Evolutionary conservation across 2,113 vertebrate genomes (phyloP).

Genomic region (Macquaria australasica): DNA sequence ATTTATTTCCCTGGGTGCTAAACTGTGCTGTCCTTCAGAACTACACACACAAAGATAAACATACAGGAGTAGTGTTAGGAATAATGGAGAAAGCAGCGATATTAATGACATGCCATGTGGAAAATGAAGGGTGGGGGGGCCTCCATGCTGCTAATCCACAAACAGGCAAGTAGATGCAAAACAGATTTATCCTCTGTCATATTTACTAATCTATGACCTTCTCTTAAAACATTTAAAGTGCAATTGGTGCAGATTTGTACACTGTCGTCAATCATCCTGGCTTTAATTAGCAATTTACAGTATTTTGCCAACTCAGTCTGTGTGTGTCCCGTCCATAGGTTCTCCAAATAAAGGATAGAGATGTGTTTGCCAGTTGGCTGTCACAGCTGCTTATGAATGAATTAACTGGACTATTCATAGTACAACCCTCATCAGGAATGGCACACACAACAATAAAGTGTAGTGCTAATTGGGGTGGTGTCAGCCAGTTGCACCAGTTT

Average conservation of each 20-base stretch:
- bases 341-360: conserved; percentile 31
- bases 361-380: conserved; percentile 42
- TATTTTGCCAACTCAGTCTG: conserved; percentile 12
- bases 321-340: background rate
- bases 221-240: background rate
- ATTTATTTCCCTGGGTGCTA: conserved; percentile 36
- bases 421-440: conserved; percentile 5
- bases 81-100: conserved; percentile 20
- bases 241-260: background rate
- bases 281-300: background rate
- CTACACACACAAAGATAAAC: conserved; percentile 4
- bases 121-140: background rate
- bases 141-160: background rate
- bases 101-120: conserved; percentile 28
- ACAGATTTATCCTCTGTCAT: conserved; percentile 1
- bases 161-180: conserved; percentile 21
- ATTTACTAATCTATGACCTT: background rate
- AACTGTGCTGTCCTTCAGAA: conserved; percentile 27
- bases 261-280: background rate
- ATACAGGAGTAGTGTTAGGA: background rate
- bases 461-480: background rate
- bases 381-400: conserved; percentile 52
- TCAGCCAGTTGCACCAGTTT: background rate
- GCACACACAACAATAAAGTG: conserved; percentile 4
- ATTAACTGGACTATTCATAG: conserved; percentile 38